Percentiles rank a stretch among this genome's conserved stretches.
Evolutionary conservation across 2,113 vertebrate species (phyloP).

Genomic region (Chaetorhynchus papuensis): DNA sequence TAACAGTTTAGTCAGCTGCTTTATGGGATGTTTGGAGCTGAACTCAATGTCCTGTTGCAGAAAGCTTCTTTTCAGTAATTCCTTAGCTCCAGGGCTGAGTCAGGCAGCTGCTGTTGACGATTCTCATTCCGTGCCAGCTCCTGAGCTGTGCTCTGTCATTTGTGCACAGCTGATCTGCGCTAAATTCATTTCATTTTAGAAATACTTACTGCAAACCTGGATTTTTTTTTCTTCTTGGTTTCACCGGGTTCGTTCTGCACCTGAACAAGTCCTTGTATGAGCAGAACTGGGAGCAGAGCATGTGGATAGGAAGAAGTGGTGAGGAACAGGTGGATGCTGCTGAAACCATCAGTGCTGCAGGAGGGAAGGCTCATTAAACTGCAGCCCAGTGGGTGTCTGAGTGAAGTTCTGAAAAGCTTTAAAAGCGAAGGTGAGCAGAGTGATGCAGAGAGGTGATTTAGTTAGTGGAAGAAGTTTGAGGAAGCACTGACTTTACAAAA

Average conservation of each 20-base stretch:
- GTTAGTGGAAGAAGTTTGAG: background rate
- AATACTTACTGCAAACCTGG: background rate
- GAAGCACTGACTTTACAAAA: background rate
- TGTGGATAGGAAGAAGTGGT: background rate
- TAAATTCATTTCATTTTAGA: background rate
- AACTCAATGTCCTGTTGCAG: background rate
- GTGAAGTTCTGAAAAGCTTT: background rate
- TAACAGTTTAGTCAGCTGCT: background rate
- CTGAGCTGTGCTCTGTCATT: background rate
- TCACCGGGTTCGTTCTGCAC: background rate
- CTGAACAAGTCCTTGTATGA: background rate
- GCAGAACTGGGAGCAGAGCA: background rate
- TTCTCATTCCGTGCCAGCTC: background rate
- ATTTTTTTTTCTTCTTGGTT: background rate
- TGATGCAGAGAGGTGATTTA: background rate
- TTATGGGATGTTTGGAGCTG: background rate
- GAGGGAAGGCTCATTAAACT: constrained; percentile 1
- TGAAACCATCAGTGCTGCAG: background rate
- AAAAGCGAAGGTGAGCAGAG: background rate
- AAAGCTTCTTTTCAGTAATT: background rate
- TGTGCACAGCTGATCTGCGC: background rate
- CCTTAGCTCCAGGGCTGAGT: background rate
- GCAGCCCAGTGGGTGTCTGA: background rate
- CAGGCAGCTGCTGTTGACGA: background rate
- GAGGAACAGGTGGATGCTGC: background rate